phyloP scores from a whole-genome alignment of 2,888 invertebrate species.

The Limnephilus marmoratus region DNA sequence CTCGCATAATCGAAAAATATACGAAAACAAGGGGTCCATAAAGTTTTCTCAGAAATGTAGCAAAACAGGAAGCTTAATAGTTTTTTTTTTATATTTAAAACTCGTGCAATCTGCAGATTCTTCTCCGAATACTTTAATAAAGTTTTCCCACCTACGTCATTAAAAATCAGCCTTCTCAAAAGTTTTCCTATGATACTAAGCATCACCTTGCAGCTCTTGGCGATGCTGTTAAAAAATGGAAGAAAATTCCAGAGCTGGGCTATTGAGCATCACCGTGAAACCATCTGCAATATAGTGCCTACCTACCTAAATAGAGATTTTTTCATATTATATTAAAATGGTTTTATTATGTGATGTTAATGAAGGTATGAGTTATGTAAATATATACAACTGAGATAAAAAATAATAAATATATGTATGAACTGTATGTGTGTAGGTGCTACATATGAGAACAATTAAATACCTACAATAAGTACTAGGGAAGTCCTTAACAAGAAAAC shows the following conservation, averaged over 20 bases:
- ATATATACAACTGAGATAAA: too few relatives aligned
- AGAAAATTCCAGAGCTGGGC: neutral
- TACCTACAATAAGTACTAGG: neutral
- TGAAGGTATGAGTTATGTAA: too few relatives aligned
- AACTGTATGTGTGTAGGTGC: neutral
- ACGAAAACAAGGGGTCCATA: neutral
- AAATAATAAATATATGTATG: neutral
- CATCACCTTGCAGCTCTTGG: neutral
- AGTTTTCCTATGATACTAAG: neutral
- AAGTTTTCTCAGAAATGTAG: neutral
- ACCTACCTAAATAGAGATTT: too few relatives aligned
- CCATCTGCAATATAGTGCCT: too few relatives aligned
- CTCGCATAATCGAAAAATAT: neutral
- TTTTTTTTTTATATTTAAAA: neutral
- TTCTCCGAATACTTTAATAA: neutral
- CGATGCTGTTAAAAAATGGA: neutral
- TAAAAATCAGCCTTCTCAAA: neutral
- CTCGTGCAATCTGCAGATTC: neutral
- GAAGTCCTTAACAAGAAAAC: neutral
- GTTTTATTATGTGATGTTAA: too few relatives aligned
- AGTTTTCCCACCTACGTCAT: neutral
- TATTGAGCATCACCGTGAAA: too few relatives aligned
- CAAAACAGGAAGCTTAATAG: neutral
- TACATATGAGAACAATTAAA: neutral
- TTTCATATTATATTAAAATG: too few relatives aligned